Evolutionary conservation across 2,888 invertebrate genomes (phyloP).

Genomic region (Argynnis bischoffii): DNA sequence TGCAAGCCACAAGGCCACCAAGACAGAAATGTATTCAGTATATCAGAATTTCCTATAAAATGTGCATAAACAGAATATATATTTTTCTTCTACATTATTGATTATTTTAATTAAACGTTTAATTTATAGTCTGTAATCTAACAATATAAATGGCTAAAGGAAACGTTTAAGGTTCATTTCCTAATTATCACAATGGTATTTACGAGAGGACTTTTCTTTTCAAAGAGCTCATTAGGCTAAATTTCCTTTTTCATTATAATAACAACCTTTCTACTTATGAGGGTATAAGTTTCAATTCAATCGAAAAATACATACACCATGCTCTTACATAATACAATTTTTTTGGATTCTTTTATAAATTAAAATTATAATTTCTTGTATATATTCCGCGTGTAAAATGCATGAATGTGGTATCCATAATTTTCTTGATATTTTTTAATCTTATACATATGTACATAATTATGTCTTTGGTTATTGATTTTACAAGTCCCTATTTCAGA

Average conservation of each 20-base stretch:
- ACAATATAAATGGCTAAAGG: slow-evolving; percentile 3
- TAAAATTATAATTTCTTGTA: not conserved
- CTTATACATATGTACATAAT: no score
- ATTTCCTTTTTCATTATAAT: slow-evolving; percentile 17
- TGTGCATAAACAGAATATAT: no score
- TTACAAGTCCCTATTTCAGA: no score
- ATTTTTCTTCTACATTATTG: not conserved
- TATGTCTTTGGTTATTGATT: no score
- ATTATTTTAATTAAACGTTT: not conserved
- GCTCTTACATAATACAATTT: not conserved
- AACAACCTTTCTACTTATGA: slow-evolving; percentile 8
- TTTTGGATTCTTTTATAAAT: not conserved
- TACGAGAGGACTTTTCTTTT: slow-evolving; percentile 19
- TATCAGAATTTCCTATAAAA: no score
- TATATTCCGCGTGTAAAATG: no score
- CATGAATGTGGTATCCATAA: no score
- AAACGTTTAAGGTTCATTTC: slow-evolving; percentile 8
- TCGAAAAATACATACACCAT: slow-evolving; percentile 10
- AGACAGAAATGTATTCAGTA: no score
- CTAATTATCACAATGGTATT: slow-evolving; percentile 17
- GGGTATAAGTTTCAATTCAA: no score
- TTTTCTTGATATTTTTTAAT: no score
- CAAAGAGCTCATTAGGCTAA: slow-evolving; percentile 16
- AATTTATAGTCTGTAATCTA: not conserved
- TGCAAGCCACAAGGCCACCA: no score